Conservation (phyloP, 2,797 vertebrate genomes). For the Loriculus beryllinus region DNA sequence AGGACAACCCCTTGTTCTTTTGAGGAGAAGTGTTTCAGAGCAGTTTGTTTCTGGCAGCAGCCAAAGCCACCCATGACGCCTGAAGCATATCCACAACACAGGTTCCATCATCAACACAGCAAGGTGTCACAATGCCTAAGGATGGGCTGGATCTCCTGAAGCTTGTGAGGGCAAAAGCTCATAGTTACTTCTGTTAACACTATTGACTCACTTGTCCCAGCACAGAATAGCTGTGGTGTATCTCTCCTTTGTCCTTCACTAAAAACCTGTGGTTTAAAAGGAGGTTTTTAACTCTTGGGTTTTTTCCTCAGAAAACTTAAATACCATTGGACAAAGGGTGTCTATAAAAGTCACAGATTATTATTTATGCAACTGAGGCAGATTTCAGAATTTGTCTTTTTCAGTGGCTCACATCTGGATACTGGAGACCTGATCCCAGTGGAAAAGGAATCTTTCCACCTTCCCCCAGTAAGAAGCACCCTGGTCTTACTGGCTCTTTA, state of each 20-base stretch:
- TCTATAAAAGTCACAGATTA: background rate
- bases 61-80: background rate
- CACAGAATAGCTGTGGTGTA: background rate
- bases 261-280: background rate
- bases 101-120: background rate
- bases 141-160: background rate
- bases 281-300: accelerated
- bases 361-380: background rate
- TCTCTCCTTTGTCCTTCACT: background rate
- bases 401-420: background rate
- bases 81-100: background rate
- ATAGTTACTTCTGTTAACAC: background rate
- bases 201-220: background rate
- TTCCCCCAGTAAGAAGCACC: background rate
- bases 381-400: background rate
- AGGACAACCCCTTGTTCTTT: background rate
- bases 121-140: background rate
- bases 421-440: background rate
- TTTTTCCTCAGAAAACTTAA: background rate
- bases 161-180: background rate
- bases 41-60: background rate
- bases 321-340: background rate
- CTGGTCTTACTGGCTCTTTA: background rate
- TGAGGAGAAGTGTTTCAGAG: background rate
- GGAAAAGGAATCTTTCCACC: background rate